Evolutionary conservation across 1,140 invertebrate genomes (phyloP).

Genomic region (Zaprionus ghesquierei): DNA sequence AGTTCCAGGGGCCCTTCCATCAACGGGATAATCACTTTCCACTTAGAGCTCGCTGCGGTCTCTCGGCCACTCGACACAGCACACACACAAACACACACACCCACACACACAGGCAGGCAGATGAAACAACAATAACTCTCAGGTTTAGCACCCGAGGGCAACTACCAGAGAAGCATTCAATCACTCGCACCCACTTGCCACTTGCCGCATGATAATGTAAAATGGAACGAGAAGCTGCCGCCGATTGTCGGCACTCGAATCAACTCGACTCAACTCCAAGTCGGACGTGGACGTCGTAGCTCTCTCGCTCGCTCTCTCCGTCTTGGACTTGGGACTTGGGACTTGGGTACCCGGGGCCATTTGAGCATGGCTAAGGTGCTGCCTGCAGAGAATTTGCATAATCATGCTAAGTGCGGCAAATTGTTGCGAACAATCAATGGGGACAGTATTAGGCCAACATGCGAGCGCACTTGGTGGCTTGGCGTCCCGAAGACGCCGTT

Average conservation of each 20-base stretch:
- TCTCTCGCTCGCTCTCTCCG: too few species aligned
- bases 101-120: background rate
- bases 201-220: slow-evolving; percentile 18
- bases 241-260: slow-evolving; percentile 25
- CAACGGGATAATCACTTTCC: slow-evolving; percentile 35
- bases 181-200: slow-evolving; percentile 40
- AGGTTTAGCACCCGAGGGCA: slow-evolving; percentile 34
- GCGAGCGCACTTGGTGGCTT: slow-evolving; percentile 59
- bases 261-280: slow-evolving; percentile 12
- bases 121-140: slow-evolving; percentile 29
- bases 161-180: slow-evolving; percentile 44
- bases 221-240: slow-evolving; percentile 39
- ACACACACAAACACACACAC: background rate
- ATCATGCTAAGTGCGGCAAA: slow-evolving; percentile 50
- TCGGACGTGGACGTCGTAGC: background rate
- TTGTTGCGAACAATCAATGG: slow-evolving; percentile 48
- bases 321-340: slow-evolving; percentile 6
- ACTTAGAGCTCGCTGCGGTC: slow-evolving; percentile 6
- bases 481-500: slow-evolving; percentile 31
- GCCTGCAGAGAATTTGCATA: slow-evolving; percentile 57
- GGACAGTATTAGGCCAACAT: slow-evolving; percentile 68
- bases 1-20: slow-evolving; percentile 20
- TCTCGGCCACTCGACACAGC: slow-evolving; percentile 7
- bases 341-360: slow-evolving; percentile 18
- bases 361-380: background rate